A percentile compares a stretch with the other conserved stretches of the same genome.
These are phyloP conservation scores for Sminthurides aquaticus DNA, from an alignment of 2,888 invertebrate genomes.

Conservation along the genomic window DNA sequence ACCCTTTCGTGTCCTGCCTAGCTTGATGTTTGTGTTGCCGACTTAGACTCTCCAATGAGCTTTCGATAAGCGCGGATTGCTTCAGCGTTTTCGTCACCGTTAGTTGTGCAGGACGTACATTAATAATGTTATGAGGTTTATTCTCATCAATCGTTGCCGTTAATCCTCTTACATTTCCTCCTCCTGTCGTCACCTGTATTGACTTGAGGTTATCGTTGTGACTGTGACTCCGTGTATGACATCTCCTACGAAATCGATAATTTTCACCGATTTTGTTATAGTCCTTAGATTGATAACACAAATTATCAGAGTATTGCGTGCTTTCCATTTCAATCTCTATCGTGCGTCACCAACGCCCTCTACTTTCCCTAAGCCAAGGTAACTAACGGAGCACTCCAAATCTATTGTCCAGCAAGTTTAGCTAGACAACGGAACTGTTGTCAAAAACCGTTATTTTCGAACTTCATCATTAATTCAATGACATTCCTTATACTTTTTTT, in stretches of 20 bases:
- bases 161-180: neutral
- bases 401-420: too few species aligned
- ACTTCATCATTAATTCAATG: too few species aligned
- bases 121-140: neutral
- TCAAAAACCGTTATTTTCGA: neutral
- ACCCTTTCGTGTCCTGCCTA: neutral
- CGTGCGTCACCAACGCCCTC: too few species aligned
- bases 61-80: neutral
- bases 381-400: too few species aligned
- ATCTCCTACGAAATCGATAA: neutral
- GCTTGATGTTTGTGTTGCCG: neutral
- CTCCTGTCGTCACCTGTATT: neutral
- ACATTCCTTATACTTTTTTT: too few species aligned
- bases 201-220: neutral
- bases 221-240: neutral
- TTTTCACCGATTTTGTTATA: neutral
- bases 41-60: neutral
- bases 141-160: neutral
- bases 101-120: neutral
- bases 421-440: neutral
- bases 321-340: too few species aligned
- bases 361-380: too few species aligned
- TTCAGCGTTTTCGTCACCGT: neutral
- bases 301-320: neutral
- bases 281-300: neutral